Evolutionary conservation across 2,113 vertebrate species (phyloP).

Genomic region (Gobio gobio): DNA sequence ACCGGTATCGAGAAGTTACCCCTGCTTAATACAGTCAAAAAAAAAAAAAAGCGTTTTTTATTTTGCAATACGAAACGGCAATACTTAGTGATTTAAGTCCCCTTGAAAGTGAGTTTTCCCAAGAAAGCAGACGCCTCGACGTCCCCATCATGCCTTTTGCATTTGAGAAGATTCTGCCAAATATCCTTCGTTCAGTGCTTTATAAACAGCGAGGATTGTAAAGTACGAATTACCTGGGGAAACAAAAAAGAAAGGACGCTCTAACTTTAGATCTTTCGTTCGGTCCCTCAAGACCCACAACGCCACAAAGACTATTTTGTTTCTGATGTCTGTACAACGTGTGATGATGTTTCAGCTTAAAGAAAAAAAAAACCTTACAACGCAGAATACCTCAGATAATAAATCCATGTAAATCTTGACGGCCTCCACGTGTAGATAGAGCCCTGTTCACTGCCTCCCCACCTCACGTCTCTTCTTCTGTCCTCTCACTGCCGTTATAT

Average conservation of each 20-base stretch:
- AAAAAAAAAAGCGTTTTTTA: neutral
- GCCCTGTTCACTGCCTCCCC: constrained; percentile 49
- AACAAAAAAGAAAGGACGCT: constrained; percentile 56
- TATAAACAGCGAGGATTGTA: constrained; percentile 81
- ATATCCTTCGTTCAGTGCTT: constrained; percentile 79
- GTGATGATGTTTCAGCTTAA: constrained; percentile 51
- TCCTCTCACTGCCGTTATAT: constrained; percentile 46
- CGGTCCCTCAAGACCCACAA: constrained; percentile 49
- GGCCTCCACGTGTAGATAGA: constrained; percentile 65
- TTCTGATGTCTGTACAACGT: constrained; percentile 41
- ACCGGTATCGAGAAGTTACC: neutral
- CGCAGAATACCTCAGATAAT: constrained; percentile 81
- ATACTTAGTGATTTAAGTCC: constrained; percentile 17
- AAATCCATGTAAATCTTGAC: constrained; percentile 74
- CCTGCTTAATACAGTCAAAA: neutral
- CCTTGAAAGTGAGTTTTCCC: constrained; percentile 36
- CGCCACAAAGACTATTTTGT: constrained; percentile 27
- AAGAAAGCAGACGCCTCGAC: constrained; percentile 43
- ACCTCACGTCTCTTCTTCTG: neutral
- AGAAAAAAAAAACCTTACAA: constrained; percentile 72
- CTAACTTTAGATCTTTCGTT: constrained; percentile 42
- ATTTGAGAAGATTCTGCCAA: constrained; percentile 69
- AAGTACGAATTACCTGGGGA: constrained; percentile 47
- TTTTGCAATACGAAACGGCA: constrained; percentile 21
- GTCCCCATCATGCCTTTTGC: constrained; percentile 33